phyloP scores from a whole-genome alignment of 2,797 vertebrate species.

The Sternarchorhynchus goeldii region DNA sequence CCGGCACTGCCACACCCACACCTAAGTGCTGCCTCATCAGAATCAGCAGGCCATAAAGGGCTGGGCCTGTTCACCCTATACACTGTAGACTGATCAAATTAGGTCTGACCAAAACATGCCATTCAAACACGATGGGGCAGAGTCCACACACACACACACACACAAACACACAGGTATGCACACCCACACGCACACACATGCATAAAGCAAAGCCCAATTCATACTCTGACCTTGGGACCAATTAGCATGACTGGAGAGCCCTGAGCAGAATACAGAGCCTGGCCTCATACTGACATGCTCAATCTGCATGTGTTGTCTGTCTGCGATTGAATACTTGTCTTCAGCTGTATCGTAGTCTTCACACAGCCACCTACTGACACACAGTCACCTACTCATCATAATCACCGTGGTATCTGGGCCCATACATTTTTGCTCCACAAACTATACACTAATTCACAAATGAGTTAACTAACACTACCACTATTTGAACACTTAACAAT shows the following conservation, averaged over 20 bases:
- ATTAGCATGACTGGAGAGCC: conserved; percentile 78
- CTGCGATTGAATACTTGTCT: conserved; percentile 13
- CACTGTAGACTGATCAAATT: conserved; percentile 78
- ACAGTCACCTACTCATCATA: no score
- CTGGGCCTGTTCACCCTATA: conserved; percentile 72
- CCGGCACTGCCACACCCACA: neutral
- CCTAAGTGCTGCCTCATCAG: conserved; percentile 67
- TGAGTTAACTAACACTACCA: no score
- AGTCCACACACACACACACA: conserved; percentile 55
- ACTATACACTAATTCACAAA: no score
- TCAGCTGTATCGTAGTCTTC: neutral
- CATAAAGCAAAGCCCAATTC: conserved; percentile 63
- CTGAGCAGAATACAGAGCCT: conserved; percentile 66
- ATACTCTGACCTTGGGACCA: conserved; percentile 77
- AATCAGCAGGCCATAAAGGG: conserved; percentile 74
- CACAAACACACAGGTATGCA: conserved; percentile 53
- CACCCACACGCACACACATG: conserved; percentile 55
- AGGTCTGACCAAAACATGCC: conserved; percentile 81
- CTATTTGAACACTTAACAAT: no score
- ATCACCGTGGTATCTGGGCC: no score
- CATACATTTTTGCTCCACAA: no score
- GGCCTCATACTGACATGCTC: conserved; percentile 16
- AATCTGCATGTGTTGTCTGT: conserved; percentile 19
- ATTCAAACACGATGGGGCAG: conserved; percentile 69
- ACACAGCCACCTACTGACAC: neutral